A percentile compares a stretch with the other conserved stretches of the same genome.
These are phyloP conservation scores for Euzophera pinguis DNA, from an alignment of 2,888 invertebrate species.

Conservation along the genomic window DNA sequence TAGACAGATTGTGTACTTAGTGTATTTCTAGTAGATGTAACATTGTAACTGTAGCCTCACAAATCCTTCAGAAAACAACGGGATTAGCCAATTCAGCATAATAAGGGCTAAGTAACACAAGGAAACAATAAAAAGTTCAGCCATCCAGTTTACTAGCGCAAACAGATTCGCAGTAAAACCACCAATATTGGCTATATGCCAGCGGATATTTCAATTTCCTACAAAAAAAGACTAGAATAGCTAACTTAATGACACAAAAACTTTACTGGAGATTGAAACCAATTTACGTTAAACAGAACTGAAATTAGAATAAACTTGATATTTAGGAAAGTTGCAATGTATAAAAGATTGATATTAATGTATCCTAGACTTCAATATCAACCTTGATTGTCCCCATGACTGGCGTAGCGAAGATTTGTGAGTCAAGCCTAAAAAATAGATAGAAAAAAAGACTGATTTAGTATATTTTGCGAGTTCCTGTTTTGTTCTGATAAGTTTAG, in stretches of 20 bases:
- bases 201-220: slow-evolving; percentile 22
- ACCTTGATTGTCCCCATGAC: too few species aligned
- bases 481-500: too few species aligned
- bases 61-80: slow-evolving; percentile 11
- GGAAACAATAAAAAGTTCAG: slow-evolving; percentile 13
- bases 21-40: too few species aligned
- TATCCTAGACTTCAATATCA: too few species aligned
- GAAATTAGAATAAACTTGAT: not conserved
- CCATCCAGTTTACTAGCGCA: slow-evolving; percentile 12
- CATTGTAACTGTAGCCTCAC: too few species aligned
- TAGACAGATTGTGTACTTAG: too few species aligned
- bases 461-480: too few species aligned
- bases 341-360: too few species aligned
- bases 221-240: slow-evolving; percentile 16
- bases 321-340: too few species aligned
- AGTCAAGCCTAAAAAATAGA: too few species aligned
- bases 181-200: slow-evolving; percentile 32
- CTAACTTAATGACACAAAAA: slow-evolving; percentile 1
- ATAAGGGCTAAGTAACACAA: slow-evolving; percentile 21
- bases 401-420: too few species aligned
- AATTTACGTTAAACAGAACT: not conserved
- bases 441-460: too few species aligned
- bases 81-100: slow-evolving; percentile 26
- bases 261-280: not conserved
- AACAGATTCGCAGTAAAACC: slow-evolving; percentile 36